Evolutionary conservation across 2,888 invertebrate genomes (phyloP), one percentile per base, ranked within the genome.

Genomic region (Drosophila histrio): DNA sequence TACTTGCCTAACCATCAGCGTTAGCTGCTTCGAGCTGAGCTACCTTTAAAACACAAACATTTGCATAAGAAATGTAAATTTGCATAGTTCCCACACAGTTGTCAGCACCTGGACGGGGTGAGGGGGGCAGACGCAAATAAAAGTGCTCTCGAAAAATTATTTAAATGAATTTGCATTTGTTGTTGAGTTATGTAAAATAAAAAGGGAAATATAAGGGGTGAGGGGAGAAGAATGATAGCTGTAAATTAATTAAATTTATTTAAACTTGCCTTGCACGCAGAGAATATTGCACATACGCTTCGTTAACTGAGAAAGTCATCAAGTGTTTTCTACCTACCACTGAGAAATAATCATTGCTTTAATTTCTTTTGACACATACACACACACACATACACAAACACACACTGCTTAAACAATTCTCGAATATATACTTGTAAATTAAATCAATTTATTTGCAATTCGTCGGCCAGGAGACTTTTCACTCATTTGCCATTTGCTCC

Each of bases 371-470:
- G 79, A 66, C 67, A 65, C 38, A 69, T 26, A 22, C 50, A 52
- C 44, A 41, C 24, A 57, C 30, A 56, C 24, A 52, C 30, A 44
- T 13, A 44, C 15, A 53, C 46, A 59, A 52, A 60, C 24, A 43
- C n/a, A 49, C 34, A 53, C 2, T 44, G 21, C 49, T 44, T 43
- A 67, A 67, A 66, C 69, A 75, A 75, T 75, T 72, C 72, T 53
- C 64, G 39, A 61, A 77, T 69, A 77, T 69, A 74, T 77, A 67
- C 69, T 80, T 79, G 77, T 70, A 80, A 84, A 84, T 84, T 75
- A 80, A 80, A 84, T 84, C 87, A 79, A 84, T 84, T 86, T 84
- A 77, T 84, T 84, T 84, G 61, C 78, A 76, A 84, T 83, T 80
- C 70, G 63, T 78, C 64, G 66, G 74, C 46, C 68, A 63, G 57